Base-by-base conservation (phyloP, 2,113 vertebrate genomes). In the Tauraco erythrolophus region DNA sequence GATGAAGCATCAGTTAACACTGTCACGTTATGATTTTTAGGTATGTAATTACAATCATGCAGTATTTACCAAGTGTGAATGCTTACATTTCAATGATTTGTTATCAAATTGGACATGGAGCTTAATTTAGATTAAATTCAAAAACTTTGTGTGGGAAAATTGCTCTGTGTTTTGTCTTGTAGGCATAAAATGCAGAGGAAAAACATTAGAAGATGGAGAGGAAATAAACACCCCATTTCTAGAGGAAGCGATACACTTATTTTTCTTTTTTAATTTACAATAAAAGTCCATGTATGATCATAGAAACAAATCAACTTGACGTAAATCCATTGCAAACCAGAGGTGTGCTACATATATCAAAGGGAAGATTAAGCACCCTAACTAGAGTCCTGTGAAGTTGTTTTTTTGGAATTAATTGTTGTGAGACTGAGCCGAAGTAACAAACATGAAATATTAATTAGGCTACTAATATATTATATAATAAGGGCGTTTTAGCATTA, bases 31-130 rank as follows among this genome's bases (percentile, higher is more conserved):
- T 6, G 74, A 94, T 65, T 93, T 95, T 88, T 75, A 51, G 65
- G n/a, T 88, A 72, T 80, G 68, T 92, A 94, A 93, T 95, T 94
- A 87, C 74, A 92, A 87, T 94, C 83, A 75, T 19, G 57, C 31
- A 15, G 56, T 58, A 89, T 93, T 95, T 96, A 75, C 45, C 24
- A 4, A 50, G 31, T 79, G 51, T 69, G 84, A 87, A 72, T 82
- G 14, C 48, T 92, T 60, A 1, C 31, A 91, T 84, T 84, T 57
- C 69, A 54, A 69, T 43, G 53, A 82, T 72, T 91, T 95, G 65
- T 65, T 95, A 68, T 50, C 86, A 41, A 21, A 83, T 88, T 85
- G 89, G 87, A 90, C 23, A 8, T 31, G 74, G 60, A 37, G 41
- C 62, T 97, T 69, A 82, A 76, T 90, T 96, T 80, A 69, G 84